Percentiles rank a stretch among this genome's conserved stretches.
Evolutionary conservation across 2,797 vertebrate genomes (phyloP).

Genomic region (Danionella dracula): DNA sequence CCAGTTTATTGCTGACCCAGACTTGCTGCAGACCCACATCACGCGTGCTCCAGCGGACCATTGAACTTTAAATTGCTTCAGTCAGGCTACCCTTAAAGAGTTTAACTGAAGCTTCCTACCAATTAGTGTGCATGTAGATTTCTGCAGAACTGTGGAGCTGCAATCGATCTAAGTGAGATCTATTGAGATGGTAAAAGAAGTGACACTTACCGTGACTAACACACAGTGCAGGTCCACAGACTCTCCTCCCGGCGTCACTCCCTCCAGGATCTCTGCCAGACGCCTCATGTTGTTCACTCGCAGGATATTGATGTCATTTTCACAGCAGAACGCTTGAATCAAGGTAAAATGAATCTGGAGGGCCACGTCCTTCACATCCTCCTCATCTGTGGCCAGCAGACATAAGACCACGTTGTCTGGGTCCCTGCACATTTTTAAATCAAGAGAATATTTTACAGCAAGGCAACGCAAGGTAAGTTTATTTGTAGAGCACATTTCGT

Average conservation of each 20-base stretch:
- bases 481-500: too few species aligned
- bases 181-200: too few species aligned
- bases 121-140: conserved; percentile 7
- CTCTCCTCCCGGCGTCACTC: conserved; percentile 64
- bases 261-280: conserved; percentile 77
- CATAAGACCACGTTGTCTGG: conserved; percentile 91
- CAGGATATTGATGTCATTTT: conserved; percentile 93
- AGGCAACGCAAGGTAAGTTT: too few species aligned
- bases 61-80: conserved; percentile 36
- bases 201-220: conserved; percentile 80
- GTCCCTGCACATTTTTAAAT: conserved; percentile 71
- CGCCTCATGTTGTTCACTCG: conserved; percentile 83
- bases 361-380: conserved; percentile 84
- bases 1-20: conserved; percentile 45
- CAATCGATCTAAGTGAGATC: too few species aligned
- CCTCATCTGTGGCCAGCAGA: conserved; percentile 83
- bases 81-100: conserved; percentile 33
- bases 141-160: too few species aligned
- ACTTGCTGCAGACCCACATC: conserved; percentile 46
- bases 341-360: conserved; percentile 96
- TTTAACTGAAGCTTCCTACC: conserved; percentile 10
- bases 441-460: too few species aligned
- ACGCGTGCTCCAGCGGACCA: conserved; percentile 31
- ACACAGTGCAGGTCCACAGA: conserved; percentile 88
- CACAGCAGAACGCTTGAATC: conserved; percentile 93